Conservation (phyloP, 2,888 invertebrate genomes). For the Epirrita christyi region DNA sequence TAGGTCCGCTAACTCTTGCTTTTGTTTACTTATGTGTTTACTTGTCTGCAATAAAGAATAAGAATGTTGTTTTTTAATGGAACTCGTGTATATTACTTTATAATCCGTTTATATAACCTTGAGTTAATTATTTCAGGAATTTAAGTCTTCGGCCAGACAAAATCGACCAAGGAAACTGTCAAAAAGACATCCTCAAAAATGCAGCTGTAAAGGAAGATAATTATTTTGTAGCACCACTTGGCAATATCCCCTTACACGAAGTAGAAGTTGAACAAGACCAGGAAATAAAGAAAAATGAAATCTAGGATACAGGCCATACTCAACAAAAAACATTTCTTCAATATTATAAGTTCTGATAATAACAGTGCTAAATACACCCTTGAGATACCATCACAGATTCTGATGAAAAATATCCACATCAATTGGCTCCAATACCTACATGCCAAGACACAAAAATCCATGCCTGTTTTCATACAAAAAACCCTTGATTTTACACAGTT, state of each 20-base stretch:
- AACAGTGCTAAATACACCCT: slow-evolving; percentile 48
- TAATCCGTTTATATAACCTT: too few species aligned
- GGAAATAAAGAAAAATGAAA: slow-evolving; percentile 67
- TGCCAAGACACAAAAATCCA: slow-evolving; percentile 60
- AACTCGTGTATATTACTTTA: too few species aligned
- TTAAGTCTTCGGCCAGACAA: slow-evolving; percentile 88
- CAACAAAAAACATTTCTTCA: slow-evolving; percentile 62
- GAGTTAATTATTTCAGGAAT: slow-evolving; percentile 74
- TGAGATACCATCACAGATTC: slow-evolving; percentile 58
- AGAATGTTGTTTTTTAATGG: too few species aligned
- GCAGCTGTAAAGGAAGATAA: slow-evolving; percentile 92
- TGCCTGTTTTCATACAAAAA: slow-evolving; percentile 58
- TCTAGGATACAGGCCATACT: slow-evolving; percentile 60
- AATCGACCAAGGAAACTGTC: slow-evolving; percentile 88
- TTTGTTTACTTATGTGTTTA: too few species aligned
- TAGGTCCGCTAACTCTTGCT: too few species aligned
- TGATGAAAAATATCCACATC: slow-evolving; percentile 64
- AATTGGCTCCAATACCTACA: slow-evolving; percentile 66
- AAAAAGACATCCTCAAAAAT: slow-evolving; percentile 89
- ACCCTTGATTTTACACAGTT: slow-evolving; percentile 6
- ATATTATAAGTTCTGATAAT: slow-evolving; percentile 43
- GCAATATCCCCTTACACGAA: slow-evolving; percentile 90
- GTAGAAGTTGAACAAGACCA: slow-evolving; percentile 52
- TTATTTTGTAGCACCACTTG: slow-evolving; percentile 96
- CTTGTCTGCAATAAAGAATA: too few species aligned